Evolutionary conservation across 2,888 invertebrate genomes (phyloP), one percentile per base, ranked within the genome.

Genomic region (Phorcus lineatus): DNA sequence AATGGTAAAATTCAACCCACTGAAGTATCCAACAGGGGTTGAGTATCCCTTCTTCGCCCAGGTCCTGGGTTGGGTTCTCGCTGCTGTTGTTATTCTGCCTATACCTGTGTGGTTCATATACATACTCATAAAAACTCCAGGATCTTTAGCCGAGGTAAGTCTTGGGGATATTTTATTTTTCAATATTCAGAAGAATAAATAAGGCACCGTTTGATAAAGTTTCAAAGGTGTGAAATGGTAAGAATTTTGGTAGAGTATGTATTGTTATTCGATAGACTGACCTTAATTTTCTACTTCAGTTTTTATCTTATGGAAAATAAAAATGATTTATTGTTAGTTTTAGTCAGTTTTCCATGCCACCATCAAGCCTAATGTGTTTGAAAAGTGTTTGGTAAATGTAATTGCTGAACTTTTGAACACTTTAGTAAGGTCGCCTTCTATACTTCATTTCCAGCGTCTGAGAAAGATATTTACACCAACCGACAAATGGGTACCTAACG

Each of bases 41-140:
- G 81, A 82, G 0, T 90, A 83, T 82, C 90, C 89, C 1, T 28
- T 82, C 52, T 89, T 87, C 76, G 90, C 89, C 2, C 91, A 90
- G 81, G 78, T 74, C 2, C 86, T 89, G 47, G 91, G 90, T 24
- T 90, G 90, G 89, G 70, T 80, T 0, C 53, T 91, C 2, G 82
- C 88, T 0, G 77, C 31, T n/a, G 2, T 88, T 4, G 89, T 88
- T 0, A 80, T 90, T 40, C 76, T 84, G 19, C 91, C 90, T 0
- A 87, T 90, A 6, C 89, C 90, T 7, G 31, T 88, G 3, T 87
- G 84, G 70, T 89, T 89, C 62, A 0, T 89, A 0, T 88, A 86
- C 79, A 85, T 84, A 77, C 78, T 88, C 19, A 28, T 83, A 31
- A 76, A 53, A 36, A 55, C 76, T 13, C 53, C 53, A 16, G 76